Evolutionary conservation across 2,113 vertebrate species (phyloP).

Genomic region (Plecturocebus donacophilus): DNA sequence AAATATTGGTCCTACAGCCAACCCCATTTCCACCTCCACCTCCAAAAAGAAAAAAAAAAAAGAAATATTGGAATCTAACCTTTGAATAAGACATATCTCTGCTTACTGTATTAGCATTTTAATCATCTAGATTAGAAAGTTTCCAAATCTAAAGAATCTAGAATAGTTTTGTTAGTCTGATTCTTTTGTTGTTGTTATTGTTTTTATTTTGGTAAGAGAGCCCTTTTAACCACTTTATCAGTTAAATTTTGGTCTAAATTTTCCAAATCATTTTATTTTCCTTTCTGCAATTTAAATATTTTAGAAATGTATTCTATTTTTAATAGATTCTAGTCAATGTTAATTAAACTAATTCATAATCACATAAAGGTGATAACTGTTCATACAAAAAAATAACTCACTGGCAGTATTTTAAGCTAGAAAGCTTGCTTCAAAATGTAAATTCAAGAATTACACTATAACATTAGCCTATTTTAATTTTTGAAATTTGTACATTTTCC

Average conservation of each 20-base stretch:
- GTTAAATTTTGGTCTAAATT: neutral
- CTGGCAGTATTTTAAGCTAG: constrained; percentile 5
- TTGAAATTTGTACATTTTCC: neutral
- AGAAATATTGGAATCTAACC: neutral
- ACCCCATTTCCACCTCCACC: too few relatives aligned
- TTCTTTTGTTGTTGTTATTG: neutral
- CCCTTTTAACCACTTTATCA: neutral
- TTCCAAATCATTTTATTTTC: constrained; percentile 34
- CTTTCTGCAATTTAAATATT: constrained; percentile 39
- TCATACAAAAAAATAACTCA: neutral
- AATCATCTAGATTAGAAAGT: constrained; percentile 1
- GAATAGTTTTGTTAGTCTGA: neutral
- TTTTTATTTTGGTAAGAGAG: neutral
- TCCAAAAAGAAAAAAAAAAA: too few relatives aligned
- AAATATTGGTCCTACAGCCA: neutral
- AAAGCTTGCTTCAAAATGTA: neutral
- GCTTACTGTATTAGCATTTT: neutral
- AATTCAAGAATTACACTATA: neutral
- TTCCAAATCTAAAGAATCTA: constrained; percentile 30
- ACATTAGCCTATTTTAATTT: neutral
- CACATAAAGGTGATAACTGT: neutral
- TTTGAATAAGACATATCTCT: neutral
- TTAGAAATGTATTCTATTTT: neutral
- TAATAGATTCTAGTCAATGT: neutral
- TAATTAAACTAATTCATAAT: neutral